These are phyloP conservation scores for Hermetia illucens DNA, from an alignment of 1,140 invertebrate genomes.

Conservation along the genomic window DNA sequence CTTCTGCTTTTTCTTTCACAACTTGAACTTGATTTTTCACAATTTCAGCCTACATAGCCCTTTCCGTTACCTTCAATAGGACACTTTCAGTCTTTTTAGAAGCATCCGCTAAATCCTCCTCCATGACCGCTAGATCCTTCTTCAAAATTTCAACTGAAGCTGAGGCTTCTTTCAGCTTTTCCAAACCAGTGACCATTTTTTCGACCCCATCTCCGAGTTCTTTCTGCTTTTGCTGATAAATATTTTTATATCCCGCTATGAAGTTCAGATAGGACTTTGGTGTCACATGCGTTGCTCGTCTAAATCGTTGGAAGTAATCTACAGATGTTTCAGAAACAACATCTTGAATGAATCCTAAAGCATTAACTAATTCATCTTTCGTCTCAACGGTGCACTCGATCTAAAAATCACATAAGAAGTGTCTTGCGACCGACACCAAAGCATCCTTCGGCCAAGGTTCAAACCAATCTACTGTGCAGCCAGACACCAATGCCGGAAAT, in stretches of 20 bases:
- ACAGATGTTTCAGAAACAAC: slow-evolving; percentile 52
- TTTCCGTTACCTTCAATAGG: slow-evolving; percentile 43
- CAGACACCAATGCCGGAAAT: slow-evolving; percentile 70
- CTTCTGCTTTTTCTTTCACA: slow-evolving; percentile 48
- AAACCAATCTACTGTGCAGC: slow-evolving; percentile 79
- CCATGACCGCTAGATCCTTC: slow-evolving; percentile 55
- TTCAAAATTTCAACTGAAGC: slow-evolving; percentile 55
- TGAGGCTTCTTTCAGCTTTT: slow-evolving; percentile 65
- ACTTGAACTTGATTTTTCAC: slow-evolving; percentile 58
- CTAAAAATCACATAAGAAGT: slow-evolving; percentile 52
- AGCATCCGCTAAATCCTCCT: not conserved
- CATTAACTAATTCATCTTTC: slow-evolving; percentile 54
- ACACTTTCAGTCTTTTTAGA: slow-evolving; percentile 13
- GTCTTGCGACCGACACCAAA: slow-evolving; percentile 59
- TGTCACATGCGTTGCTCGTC: slow-evolving; percentile 65
- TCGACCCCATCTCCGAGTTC: slow-evolving; percentile 52
- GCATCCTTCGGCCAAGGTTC: slow-evolving; percentile 69
- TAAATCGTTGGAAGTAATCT: slow-evolving; percentile 63
- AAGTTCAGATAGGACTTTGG: slow-evolving; percentile 75
- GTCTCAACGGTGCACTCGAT: slow-evolving; percentile 51
- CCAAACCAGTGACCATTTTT: slow-evolving; percentile 64
- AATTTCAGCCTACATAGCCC: slow-evolving; percentile 46
- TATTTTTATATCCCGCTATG: slow-evolving; percentile 57
- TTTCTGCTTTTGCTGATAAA: slow-evolving; percentile 52
- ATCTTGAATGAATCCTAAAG: slow-evolving; percentile 68